Evolutionary conservation across 1,140 invertebrate species (phyloP).

Genomic region (Chionoecetes opilio): DNA sequence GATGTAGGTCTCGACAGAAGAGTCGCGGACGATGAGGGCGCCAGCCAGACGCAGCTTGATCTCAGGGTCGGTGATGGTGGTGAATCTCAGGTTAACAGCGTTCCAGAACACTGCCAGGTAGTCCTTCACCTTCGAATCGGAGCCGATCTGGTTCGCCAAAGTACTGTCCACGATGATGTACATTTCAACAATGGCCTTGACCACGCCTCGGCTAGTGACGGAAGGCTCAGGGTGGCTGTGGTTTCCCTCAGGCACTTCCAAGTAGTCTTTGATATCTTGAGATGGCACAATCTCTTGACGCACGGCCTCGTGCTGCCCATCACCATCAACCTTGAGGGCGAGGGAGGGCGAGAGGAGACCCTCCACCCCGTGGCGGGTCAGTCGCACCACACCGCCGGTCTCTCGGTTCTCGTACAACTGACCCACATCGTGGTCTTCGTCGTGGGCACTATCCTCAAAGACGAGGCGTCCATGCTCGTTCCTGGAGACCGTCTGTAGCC

Average conservation of each 20-base stretch:
- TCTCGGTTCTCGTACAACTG: too few species aligned
- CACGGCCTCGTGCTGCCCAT: too few species aligned
- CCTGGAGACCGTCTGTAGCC: too few species aligned
- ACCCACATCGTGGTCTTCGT: too few species aligned
- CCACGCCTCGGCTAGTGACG: neutral
- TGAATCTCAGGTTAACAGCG: conserved; percentile 79
- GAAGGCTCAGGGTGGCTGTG: neutral
- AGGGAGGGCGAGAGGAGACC: too few species aligned
- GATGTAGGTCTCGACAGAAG: conserved; percentile 76
- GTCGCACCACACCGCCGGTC: too few species aligned
- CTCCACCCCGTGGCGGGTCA: too few species aligned
- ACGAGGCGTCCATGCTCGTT: too few species aligned
- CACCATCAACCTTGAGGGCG: too few species aligned
- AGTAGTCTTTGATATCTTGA: conserved; percentile 7
- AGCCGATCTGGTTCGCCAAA: conserved; percentile 66
- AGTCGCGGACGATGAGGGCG: conserved; percentile 65
- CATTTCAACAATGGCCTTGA: conserved; percentile 73
- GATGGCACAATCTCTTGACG: neutral
- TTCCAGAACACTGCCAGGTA: conserved; percentile 81
- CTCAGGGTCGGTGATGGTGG: conserved; percentile 78
- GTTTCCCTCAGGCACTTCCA: conserved; percentile 33
- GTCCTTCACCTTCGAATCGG: conserved; percentile 70
- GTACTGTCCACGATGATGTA: conserved; percentile 81
- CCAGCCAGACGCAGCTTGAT: conserved; percentile 78
- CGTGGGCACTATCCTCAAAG: too few species aligned